Conservation (phyloP, 2,888 invertebrate species). For the Empis livida region DNA sequence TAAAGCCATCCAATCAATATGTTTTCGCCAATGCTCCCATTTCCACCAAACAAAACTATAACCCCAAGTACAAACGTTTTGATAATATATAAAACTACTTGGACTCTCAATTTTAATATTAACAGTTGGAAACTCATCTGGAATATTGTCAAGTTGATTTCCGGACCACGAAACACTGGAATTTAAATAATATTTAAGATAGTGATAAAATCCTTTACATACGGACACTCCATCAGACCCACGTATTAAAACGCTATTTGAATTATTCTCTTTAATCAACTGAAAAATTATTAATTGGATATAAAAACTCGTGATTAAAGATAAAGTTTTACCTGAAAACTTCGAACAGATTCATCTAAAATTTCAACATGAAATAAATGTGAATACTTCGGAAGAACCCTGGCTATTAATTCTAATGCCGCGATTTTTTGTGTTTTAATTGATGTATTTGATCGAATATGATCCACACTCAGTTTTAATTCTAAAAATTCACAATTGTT, state of each 20-base stretch:
- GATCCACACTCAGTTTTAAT: no score
- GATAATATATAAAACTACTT: conserved; percentile 74
- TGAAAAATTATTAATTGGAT: no score
- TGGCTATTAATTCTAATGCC: conserved; percentile 16
- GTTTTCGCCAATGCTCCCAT: conserved; percentile 66
- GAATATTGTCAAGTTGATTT: conserved; percentile 44
- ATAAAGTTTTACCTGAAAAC: background rate
- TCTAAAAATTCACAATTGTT: no score
- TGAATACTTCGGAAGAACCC: conserved; percentile 17
- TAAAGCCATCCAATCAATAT: conserved; percentile 94
- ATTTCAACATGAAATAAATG: conserved; percentile 17
- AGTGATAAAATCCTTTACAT: conserved; percentile 76
- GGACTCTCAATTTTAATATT: conserved; percentile 45
- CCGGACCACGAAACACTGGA: conserved; percentile 83
- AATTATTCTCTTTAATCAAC: conserved; percentile 6
- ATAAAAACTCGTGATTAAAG: no score
- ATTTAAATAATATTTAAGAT: conserved; percentile 67
- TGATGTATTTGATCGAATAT: background rate
- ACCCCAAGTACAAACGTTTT: conserved; percentile 85
- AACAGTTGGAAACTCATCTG: conserved; percentile 45
- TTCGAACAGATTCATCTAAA: background rate
- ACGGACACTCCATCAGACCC: conserved; percentile 60
- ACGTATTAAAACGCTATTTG: conserved; percentile 15
- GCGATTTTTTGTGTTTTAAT: conserved; percentile 18
- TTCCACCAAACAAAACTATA: conserved; percentile 84